These are phyloP conservation scores for Tangara arthus DNA, from an alignment of 2,797 vertebrate genomes.

Conservation along the genomic window DNA sequence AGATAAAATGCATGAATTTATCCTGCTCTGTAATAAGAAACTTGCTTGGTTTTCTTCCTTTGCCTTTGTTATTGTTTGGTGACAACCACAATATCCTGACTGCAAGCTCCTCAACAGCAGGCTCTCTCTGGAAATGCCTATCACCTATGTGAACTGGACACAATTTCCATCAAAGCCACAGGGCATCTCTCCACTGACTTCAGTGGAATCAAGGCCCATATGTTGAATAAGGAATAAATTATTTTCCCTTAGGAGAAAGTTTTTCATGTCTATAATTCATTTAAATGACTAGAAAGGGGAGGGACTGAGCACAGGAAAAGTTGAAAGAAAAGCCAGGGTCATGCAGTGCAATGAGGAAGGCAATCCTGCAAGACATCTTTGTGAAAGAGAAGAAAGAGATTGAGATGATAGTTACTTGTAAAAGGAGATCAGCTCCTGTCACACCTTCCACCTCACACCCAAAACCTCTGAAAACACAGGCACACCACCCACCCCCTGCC, in stretches of 20 bases:
- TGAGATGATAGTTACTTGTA: not conserved
- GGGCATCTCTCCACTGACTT: not conserved
- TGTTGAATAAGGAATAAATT: not conserved
- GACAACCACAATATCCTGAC: not conserved
- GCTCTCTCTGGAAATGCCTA: not conserved
- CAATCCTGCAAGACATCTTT: not conserved
- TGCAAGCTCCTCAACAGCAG: not conserved
- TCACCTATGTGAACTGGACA: not conserved
- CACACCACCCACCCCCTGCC: not conserved
- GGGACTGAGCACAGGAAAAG: not conserved
- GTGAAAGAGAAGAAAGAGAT: not conserved
- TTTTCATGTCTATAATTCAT: not conserved
- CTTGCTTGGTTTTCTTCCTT: not conserved
- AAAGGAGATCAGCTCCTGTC: not conserved
- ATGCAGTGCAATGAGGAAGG: not conserved
- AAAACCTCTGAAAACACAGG: not conserved
- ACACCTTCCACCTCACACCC: not conserved
- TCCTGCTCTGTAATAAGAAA: slow-evolving; percentile 10
- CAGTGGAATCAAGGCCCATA: not conserved
- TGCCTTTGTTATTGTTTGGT: not conserved
- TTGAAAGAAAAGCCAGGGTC: not conserved
- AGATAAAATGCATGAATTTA: slow-evolving; percentile 47
- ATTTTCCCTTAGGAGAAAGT: not conserved
- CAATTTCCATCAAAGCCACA: not conserved
- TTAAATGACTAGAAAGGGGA: not conserved